Percentiles rank a stretch among this genome's conserved stretches.
Conservation (phyloP, 1,140 invertebrate species). For the Littorina saxatilis region DNA sequence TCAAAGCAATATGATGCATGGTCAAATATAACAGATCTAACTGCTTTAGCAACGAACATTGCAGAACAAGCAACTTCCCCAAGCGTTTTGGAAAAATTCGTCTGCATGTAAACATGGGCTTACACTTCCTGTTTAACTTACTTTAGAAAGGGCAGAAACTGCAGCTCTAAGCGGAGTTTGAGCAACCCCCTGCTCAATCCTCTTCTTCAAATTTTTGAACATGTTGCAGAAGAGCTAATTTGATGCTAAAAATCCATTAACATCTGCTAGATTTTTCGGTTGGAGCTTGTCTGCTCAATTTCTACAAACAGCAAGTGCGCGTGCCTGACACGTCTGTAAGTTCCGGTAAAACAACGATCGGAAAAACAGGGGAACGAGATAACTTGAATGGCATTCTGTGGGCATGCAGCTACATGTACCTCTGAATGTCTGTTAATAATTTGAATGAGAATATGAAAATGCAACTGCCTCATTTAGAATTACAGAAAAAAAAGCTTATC, state of each 20-base stretch:
- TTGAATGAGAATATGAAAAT: too few relatives aligned
- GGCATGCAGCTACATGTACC: too few relatives aligned
- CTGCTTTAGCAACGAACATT: too few relatives aligned
- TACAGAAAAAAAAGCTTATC: too few relatives aligned
- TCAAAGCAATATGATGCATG: too few relatives aligned
- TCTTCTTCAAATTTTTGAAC: slow-evolving; percentile 71
- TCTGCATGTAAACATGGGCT: slow-evolving; percentile 10
- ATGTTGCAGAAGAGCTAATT: slow-evolving; percentile 40
- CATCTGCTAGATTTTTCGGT: slow-evolving; percentile 4
- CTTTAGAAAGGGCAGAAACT: slow-evolving; percentile 59
- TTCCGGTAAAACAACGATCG: slow-evolving; percentile 21
- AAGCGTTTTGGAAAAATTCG: slow-evolving; percentile 3
- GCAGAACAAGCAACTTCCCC: too few relatives aligned
- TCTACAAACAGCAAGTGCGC: slow-evolving; percentile 27
- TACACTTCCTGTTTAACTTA: slow-evolving; percentile 40
- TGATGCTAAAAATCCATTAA: not conserved
- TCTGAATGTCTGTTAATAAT: too few relatives aligned
- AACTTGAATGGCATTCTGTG: too few relatives aligned
- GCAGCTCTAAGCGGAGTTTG: slow-evolving; percentile 65
- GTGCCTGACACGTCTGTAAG: slow-evolving; percentile 44
- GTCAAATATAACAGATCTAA: too few relatives aligned
- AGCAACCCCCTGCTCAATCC: slow-evolving; percentile 67
- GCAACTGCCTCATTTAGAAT: too few relatives aligned
- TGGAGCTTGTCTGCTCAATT: not conserved
- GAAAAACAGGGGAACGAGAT: too few relatives aligned